Base-by-base conservation (phyloP, 2,888 invertebrate species). In the Melikaiella ostensackeni region DNA sequence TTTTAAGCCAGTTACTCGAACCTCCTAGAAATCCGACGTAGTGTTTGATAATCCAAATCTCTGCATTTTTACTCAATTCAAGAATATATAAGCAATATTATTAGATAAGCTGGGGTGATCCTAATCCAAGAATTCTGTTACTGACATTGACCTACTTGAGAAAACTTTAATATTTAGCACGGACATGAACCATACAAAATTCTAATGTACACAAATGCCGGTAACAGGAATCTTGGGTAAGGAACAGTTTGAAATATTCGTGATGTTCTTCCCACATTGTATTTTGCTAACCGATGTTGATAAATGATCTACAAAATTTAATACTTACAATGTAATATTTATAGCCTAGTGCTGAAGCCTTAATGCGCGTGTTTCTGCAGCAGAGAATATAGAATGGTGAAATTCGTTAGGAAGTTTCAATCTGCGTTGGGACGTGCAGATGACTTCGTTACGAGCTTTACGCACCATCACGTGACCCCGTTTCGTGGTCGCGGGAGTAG, bases 391-490 rank as follows among this genome's bases (percentile, higher is more conserved):
- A 63, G 38, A 63, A 63, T 63, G 24, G 13, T 38, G 63, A 38
- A 38, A 63, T 63, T 63, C 63, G 24, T 63, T 63, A 63, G 63
- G 13, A 64, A 64, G 64, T 64, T 64, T 38, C 64, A 64, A 64
- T 42, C 38, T 42, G 42, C 61, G 61, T 62, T 33, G 5, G 61
- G 19, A 19, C n/a, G 61, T n/a, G 24, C 38, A 38, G 63, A 64
- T 64, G 38, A 64, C 38, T 64, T 64, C 24, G 38, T 38, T 64
- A 64, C 24, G 38, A 64, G 63, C 13, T 64, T 64, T 42, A 64
- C 24, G 24, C 63, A 64, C 38, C 38, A 35, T 38, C 63, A 64
- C 9, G 38, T 64, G 63, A 64, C 63, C 63, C 35, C 64, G 42
- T 64, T 64, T 4, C 21, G 63, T 63, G 63, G 21, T 63, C 7